Evolutionary conservation across 2,888 invertebrate species (phyloP).

Genomic region (Drepanosiphum platanoidis): DNA sequence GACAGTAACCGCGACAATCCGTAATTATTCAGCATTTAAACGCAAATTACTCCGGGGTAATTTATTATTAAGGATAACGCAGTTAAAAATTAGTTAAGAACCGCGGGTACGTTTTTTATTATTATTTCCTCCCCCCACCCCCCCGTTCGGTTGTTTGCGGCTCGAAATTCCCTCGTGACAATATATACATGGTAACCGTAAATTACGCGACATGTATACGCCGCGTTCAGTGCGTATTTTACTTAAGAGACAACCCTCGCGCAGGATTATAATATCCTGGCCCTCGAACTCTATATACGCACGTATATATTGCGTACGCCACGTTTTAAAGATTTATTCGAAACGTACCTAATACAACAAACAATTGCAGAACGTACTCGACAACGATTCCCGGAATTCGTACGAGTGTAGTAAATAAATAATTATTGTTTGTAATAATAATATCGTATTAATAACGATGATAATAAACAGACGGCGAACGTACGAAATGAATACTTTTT

Average conservation of each 20-base stretch:
- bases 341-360: neutral
- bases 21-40: neutral
- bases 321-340: neutral
- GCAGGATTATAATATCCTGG: neutral
- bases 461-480: no score
- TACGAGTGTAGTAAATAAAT: no score
- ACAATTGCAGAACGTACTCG: neutral
- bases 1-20: neutral
- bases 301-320: neutral
- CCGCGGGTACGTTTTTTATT: neutral
- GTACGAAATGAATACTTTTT: neutral
- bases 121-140: no score
- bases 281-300: neutral
- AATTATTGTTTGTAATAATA: no score
- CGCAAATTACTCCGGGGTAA: neutral
- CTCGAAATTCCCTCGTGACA: neutral
- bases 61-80: neutral
- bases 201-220: neutral
- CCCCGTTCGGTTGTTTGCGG: no score
- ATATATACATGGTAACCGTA: neutral
- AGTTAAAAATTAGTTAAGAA: neutral
- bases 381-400: neutral
- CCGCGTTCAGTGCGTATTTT: neutral
- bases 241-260: neutral
- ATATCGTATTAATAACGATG: no score